Conservation (phyloP, 2,113 vertebrate species). For the Campylorhamphus procurvoides region DNA sequence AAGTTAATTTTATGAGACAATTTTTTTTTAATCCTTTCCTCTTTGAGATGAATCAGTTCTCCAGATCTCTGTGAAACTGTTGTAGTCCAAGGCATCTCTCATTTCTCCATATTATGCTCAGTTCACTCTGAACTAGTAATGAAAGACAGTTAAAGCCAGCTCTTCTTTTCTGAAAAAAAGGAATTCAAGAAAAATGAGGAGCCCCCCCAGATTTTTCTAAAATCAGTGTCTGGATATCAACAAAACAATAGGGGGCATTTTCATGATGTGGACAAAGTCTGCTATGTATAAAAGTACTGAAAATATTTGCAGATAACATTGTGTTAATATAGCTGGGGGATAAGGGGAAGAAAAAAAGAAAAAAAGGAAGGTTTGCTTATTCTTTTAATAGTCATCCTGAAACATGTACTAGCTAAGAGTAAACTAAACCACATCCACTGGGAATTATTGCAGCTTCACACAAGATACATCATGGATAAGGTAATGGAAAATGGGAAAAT, state of each 20-base stretch:
- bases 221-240: neutral
- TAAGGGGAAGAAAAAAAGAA: accelerated
- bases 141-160: neutral
- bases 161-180: neutral
- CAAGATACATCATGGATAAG: neutral
- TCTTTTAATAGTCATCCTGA: neutral
- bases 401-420: neutral
- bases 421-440: neutral
- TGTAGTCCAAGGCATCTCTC: neutral
- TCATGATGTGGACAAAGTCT: neutral
- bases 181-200: neutral
- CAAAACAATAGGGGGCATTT: neutral
- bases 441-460: neutral
- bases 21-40: neutral
- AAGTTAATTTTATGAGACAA: neutral
- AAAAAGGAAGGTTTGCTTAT: neutral
- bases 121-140: neutral
- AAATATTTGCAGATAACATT: neutral
- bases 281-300: neutral
- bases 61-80: neutral
- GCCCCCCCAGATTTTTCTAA: neutral
- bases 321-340: neutral
- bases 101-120: neutral
- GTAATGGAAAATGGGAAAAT: neutral
- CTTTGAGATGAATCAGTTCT: neutral